A percentile compares a stretch with the other conserved stretches of the same genome.
Evolutionary conservation across 2,113 vertebrate species (phyloP).

Genomic region (Embiotoca jacksoni): DNA sequence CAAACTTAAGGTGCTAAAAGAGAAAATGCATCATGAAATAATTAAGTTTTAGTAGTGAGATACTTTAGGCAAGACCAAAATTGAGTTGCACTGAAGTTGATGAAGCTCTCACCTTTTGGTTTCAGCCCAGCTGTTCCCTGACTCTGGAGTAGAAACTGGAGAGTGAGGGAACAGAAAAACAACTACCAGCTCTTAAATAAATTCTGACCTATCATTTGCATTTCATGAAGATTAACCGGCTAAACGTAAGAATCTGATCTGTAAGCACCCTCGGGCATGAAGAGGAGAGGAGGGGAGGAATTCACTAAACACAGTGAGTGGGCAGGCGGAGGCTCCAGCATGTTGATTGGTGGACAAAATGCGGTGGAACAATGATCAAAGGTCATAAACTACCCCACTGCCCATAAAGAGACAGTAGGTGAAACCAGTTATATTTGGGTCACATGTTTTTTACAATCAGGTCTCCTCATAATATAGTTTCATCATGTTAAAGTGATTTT

Average conservation of each 20-base stretch:
- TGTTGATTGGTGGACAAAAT: constrained; percentile 25
- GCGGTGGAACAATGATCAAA: constrained; percentile 6
- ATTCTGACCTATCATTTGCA: neutral
- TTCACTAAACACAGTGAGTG: neutral
- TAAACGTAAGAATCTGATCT: neutral
- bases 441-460: neutral
- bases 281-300: neutral
- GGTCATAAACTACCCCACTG: neutral
- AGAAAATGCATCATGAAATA: neutral
- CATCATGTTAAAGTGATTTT: neutral
- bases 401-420: constrained; percentile 24
- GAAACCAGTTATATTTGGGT: neutral
- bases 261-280: neutral
- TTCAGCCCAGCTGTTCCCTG: constrained; percentile 2
- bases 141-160: neutral
- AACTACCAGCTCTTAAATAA: neutral
- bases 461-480: neutral
- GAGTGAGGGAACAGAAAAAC: neutral
- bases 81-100: neutral
- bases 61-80: neutral
- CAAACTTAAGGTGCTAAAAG: neutral
- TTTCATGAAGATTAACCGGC: neutral
- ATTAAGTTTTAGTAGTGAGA: neutral
- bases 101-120: constrained; percentile 21
- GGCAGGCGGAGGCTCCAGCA: neutral